Evolutionary conservation across 1,140 invertebrate species (phyloP).

Genomic region (Pseudobourletiella spinata): DNA sequence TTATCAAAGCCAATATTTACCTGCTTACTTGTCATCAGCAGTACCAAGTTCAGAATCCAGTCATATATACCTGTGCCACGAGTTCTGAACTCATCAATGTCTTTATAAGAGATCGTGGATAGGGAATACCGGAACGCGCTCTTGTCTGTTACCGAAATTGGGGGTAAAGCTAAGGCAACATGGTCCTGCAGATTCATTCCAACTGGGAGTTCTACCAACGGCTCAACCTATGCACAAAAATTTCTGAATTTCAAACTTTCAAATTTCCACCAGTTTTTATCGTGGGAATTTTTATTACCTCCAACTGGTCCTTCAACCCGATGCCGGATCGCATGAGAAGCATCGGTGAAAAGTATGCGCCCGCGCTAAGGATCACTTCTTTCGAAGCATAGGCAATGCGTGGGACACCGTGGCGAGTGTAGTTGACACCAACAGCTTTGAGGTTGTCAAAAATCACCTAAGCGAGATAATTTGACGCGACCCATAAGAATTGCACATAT

Average conservation of each 20-base stretch:
- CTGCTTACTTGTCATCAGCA: neutral
- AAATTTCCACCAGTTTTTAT: neutral
- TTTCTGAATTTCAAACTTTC: neutral
- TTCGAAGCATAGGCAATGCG: conserved; percentile 52
- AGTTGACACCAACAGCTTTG: conserved; percentile 52
- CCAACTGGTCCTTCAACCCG: conserved; percentile 22
- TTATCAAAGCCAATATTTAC: neutral
- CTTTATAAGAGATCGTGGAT: neutral
- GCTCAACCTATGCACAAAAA: conserved; percentile 8
- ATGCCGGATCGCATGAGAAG: conserved; percentile 40
- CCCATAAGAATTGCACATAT: neutral
- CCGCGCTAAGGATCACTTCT: conserved; percentile 68
- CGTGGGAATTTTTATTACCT: conserved; percentile 6
- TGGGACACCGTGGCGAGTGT: conserved; percentile 46
- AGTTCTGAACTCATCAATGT: neutral
- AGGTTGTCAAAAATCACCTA: conserved; percentile 26
- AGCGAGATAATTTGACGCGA: neutral
- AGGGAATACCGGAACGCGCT: neutral
- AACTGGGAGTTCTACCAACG: conserved; percentile 41
- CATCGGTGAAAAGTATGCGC: conserved; percentile 64
- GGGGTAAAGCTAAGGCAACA: neutral
- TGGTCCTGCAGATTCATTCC: conserved; percentile 40
- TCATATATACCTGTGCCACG: neutral
- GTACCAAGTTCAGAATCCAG: neutral
- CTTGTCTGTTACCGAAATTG: neutral